These are phyloP conservation scores for Oophaga pumilio DNA, from an alignment of 2,113 vertebrate genomes.

Conservation along the genomic window DNA sequence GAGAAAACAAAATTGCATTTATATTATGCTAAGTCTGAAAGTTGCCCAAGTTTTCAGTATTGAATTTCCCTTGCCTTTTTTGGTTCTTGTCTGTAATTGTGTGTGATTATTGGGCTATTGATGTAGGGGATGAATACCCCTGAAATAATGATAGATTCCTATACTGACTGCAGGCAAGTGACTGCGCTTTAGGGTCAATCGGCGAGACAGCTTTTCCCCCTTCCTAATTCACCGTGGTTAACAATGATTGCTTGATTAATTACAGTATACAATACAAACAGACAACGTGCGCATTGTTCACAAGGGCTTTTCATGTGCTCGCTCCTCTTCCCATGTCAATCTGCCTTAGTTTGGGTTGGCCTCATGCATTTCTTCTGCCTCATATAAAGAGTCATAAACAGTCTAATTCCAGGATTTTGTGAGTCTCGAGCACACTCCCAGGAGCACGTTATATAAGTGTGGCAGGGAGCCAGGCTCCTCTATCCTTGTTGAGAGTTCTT, in stretches of 20 bases:
- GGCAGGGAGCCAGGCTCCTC: not conserved
- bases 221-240: slow-evolving; percentile 8
- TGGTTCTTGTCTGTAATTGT: not conserved
- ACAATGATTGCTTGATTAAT: slow-evolving; percentile 37
- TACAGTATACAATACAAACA: slow-evolving; percentile 23
- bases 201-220: not conserved
- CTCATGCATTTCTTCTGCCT: slow-evolving; percentile 4
- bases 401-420: slow-evolving; percentile 14
- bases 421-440: slow-evolving; percentile 29
- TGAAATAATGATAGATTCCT: not conserved
- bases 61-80: not conserved
- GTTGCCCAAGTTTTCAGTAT: not conserved
- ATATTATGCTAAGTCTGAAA: no score
- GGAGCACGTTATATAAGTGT: slow-evolving; percentile 19
- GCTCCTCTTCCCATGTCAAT: slow-evolving; percentile 37
- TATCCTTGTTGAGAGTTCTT: slow-evolving; percentile 1
- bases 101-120: not conserved
- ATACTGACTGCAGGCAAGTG: not conserved
- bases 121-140: not conserved
- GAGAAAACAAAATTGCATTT: no score
- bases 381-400: slow-evolving; percentile 23
- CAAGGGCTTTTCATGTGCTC: not conserved
- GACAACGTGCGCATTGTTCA: slow-evolving; percentile 12
- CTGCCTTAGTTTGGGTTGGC: not conserved
- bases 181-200: slow-evolving; percentile 10